phyloP scores from a whole-genome alignment of 2,797 vertebrate species.

The Lophura swinhoii region DNA sequence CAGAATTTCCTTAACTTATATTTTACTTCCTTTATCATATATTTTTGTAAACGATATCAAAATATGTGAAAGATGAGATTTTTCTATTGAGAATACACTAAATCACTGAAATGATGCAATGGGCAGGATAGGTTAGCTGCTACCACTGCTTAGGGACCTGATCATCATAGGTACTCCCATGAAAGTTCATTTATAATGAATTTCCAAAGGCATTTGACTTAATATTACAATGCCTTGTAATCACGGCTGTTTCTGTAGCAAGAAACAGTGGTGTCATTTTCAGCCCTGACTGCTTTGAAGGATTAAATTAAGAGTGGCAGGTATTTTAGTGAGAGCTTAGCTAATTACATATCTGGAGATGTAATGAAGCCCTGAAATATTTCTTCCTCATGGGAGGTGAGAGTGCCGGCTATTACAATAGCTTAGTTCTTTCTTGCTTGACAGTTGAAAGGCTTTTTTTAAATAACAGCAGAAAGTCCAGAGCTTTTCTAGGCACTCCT shows the following conservation, averaged over 20 bases:
- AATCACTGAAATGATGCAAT: neutral
- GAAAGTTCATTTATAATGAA: neutral
- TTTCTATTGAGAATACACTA: neutral
- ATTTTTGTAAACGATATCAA: neutral
- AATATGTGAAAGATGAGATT: neutral
- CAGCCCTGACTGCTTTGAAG: neutral
- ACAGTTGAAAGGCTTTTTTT: slow-evolving; percentile 1
- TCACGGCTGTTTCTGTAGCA: neutral
- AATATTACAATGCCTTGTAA: neutral
- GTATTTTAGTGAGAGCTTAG: neutral
- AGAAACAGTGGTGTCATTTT: neutral
- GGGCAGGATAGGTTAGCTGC: neutral
- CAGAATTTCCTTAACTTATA: neutral
- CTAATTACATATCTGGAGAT: slow-evolving; percentile 1
- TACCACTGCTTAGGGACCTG: neutral
- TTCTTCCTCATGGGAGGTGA: neutral
- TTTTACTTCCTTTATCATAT: neutral
- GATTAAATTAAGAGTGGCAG: neutral
- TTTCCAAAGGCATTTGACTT: neutral
- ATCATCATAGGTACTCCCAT: neutral
- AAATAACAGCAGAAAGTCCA: slow-evolving; percentile 58
- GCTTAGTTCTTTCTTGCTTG: slow-evolving; percentile 28
- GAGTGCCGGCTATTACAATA: slow-evolving; percentile 9
- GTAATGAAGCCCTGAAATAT: slow-evolving; percentile 30
- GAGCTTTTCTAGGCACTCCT: slow-evolving; percentile 18